Evolutionary conservation across 2,797 vertebrate species (phyloP), one percentile per base, ranked within the genome.

Genomic region (Chaetodon trifasciatus): DNA sequence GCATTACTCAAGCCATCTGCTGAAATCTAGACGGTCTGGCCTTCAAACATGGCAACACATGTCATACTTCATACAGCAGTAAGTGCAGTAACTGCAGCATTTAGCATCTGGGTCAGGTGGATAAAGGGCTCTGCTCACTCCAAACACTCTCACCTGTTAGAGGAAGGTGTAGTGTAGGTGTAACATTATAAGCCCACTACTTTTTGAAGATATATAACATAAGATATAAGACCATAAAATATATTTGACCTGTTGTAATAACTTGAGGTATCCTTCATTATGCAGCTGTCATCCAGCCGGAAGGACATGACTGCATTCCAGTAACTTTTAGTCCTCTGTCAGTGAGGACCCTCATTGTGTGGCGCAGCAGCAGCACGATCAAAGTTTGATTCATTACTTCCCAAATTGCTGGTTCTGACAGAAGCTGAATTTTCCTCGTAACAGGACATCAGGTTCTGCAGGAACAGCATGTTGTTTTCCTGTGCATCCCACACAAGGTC

Each of bases 1-100:
- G 80, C 35, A 64, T 81, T 71, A 71, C 63, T 88, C n/a, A 35
- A 66, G 56, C 67, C 71, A 72, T 70, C 78, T 70, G 44, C n/a
- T 55, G 61, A 68, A 66, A 70, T 28, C 53, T 60, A 17, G 42
- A 32, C 53, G 42, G 40, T 40, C 28, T 21, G 62, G 10, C 53
- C 81, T 72, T 67, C 42, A 67, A 40, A 50, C 24, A 60, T 1
- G 44, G 8, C 19, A 60, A 53, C 44, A 44, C 37, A 66, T 15
- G 40, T 52, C 47, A 50, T 44, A 49, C 21, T 58, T 71, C 52
- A 46, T 6, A 56, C 32, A 58, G 56, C 24, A 24, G 57, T 35
- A 7, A 67, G 46, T 13, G n/a, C 24, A 15, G 13, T 24, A 12
- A 49, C 4, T 1, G 16, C 11, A 74, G 78, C 55, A 11, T 79